Conservation (phyloP, 2,888 invertebrate species). For the Xylophagus ater region DNA sequence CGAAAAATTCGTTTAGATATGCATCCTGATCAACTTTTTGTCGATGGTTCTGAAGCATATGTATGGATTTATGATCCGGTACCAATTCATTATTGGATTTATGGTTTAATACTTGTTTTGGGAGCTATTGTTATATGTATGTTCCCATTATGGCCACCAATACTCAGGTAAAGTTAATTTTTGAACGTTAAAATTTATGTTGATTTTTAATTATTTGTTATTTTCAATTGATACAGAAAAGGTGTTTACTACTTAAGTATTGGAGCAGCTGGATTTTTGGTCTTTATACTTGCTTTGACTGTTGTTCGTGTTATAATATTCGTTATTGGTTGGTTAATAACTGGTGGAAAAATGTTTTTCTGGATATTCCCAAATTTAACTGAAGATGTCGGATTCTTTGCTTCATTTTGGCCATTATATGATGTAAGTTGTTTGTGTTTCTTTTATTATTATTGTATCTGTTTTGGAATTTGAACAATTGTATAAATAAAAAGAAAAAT, state of each 20-base stretch:
- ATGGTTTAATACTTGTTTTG: slow-evolving; percentile 78
- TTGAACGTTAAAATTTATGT: neutral
- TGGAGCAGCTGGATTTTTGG: slow-evolving; percentile 88
- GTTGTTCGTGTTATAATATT: slow-evolving; percentile 85
- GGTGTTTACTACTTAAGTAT: slow-evolving; percentile 96
- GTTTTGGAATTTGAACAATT: neutral
- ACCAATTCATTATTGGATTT: slow-evolving; percentile 87
- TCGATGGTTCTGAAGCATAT: slow-evolving; percentile 89
- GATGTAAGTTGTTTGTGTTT: slow-evolving; percentile 46
- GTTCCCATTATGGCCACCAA: slow-evolving; percentile 98
- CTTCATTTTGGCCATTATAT: slow-evolving; percentile 96
- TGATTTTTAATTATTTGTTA: slow-evolving; percentile 6
- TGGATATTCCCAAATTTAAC: slow-evolving; percentile 99
- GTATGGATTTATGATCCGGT: slow-evolving; percentile 98
- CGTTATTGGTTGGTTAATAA: slow-evolving; percentile 77
- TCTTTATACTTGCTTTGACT: slow-evolving; percentile 82
- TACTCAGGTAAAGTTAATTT: slow-evolving; percentile 51
- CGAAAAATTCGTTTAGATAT: slow-evolving; percentile 92
- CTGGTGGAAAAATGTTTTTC: slow-evolving; percentile 82
- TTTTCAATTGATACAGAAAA: slow-evolving; percentile 43
- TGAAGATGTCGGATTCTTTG: slow-evolving; percentile 97
- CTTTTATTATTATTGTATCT: neutral
- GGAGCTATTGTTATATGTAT: slow-evolving; percentile 93
- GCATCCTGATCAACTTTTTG: slow-evolving; percentile 90
- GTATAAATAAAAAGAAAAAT: slow-evolving; percentile 7